Percentiles rank a stretch among this genome's conserved stretches.
These are phyloP conservation scores for Brachionus paranguensis DNA, from an alignment of 1,140 invertebrate genomes.

Conservation along the genomic window DNA sequence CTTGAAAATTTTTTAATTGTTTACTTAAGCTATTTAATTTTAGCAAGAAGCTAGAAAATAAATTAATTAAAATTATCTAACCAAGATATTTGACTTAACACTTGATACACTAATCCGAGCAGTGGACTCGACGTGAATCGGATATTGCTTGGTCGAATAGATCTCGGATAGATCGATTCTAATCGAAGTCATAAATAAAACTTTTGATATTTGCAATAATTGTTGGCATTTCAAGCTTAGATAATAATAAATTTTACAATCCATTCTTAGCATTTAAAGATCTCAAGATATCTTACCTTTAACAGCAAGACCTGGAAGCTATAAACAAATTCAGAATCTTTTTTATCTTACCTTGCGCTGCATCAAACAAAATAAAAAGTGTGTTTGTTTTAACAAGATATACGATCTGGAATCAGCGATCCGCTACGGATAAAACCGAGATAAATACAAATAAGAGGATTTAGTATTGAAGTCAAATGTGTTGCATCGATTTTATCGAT, in stretches of 20 bases:
- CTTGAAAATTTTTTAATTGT: conserved; percentile 5
- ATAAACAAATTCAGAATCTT: conserved; percentile 17
- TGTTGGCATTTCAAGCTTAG: background rate
- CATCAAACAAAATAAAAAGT: background rate
- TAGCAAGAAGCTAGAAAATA: background rate
- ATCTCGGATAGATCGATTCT: conserved; percentile 21
- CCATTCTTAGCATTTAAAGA: background rate
- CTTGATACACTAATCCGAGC: conserved; percentile 3
- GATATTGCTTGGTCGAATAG: background rate
- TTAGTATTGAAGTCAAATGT: background rate
- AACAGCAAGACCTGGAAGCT: conserved; percentile 13
- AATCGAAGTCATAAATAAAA: background rate
- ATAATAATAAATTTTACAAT: background rate
- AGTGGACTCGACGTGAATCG: background rate
- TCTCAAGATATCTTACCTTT: conserved; percentile 30
- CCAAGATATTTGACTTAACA: background rate
- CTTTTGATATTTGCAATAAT: conserved; percentile 8
- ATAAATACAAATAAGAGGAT: conserved; percentile 27
- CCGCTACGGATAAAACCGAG: conserved; percentile 3
- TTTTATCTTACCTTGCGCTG: background rate
- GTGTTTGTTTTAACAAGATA: background rate
- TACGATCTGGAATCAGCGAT: background rate
- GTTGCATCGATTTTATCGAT: background rate
- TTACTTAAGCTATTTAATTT: conserved; percentile 14
- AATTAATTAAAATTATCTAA: conserved; percentile 14